phyloP scores from a whole-genome alignment of 1,140 invertebrate genomes.

The Diorhabda carinulata region DNA sequence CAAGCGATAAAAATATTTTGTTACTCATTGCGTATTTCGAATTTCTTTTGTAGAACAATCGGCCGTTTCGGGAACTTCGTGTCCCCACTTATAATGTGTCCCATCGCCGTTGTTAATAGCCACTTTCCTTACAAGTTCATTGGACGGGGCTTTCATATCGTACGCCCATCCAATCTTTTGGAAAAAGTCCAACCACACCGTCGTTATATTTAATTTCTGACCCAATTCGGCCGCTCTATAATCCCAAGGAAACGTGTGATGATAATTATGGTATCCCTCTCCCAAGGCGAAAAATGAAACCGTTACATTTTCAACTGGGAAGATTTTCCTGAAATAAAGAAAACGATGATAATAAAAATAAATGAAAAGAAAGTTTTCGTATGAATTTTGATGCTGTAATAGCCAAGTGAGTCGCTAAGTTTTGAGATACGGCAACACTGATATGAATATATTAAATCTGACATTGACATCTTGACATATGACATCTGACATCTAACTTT shows the following conservation, averaged over 20 bases:
- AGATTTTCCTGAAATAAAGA: constrained; percentile 54
- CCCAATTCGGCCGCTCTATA: constrained; percentile 69
- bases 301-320: constrained; percentile 59
- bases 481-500: too few species aligned
- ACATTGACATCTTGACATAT: too few species aligned
- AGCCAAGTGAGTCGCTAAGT: too few species aligned
- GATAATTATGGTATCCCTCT: constrained; percentile 90
- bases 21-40: too few species aligned
- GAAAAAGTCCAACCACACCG: constrained; percentile 63
- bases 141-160: constrained; percentile 64
- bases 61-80: constrained; percentile 1
- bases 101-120: constrained; percentile 62
- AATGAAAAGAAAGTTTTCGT: too few species aligned
- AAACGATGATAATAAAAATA: too few species aligned
- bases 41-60: too few species aligned
- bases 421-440: too few species aligned
- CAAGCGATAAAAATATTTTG: too few species aligned
- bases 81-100: constrained; percentile 44
- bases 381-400: too few species aligned
- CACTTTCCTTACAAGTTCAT: constrained; percentile 53
- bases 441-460: too few species aligned
- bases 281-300: constrained; percentile 59
- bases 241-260: constrained; percentile 88
- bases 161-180: constrained; percentile 73
- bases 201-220: constrained; percentile 54